phyloP scores from a whole-genome alignment of 1,140 invertebrate species.

The Scylla paramamosain region DNA sequence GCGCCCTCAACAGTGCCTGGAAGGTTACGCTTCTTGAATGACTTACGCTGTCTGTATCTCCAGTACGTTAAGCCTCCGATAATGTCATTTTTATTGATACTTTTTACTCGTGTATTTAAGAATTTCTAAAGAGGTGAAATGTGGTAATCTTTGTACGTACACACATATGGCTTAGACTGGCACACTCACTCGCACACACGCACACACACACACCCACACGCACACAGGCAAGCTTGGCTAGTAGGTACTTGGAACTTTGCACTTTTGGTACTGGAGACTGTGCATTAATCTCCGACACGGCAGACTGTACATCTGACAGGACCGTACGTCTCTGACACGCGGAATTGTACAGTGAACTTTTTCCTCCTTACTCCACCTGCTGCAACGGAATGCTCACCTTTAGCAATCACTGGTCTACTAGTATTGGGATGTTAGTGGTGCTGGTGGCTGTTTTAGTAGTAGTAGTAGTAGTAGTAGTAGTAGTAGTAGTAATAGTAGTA shows the following conservation, averaged over 20 bases:
- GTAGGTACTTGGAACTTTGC: background rate
- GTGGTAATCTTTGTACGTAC: too few species aligned
- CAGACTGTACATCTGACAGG: conserved; percentile 2
- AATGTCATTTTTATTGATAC: too few species aligned
- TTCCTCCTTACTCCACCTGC: background rate
- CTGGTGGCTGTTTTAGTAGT: background rate
- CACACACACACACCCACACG: too few species aligned
- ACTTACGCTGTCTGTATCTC: too few species aligned
- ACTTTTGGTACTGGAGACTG: background rate
- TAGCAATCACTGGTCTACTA: too few species aligned
- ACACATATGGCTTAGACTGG: too few species aligned
- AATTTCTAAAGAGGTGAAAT: too few species aligned
- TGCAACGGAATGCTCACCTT: background rate
- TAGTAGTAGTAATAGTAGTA: background rate
- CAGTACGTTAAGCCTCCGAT: too few species aligned
- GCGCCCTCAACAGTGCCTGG: background rate
- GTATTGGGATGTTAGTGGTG: background rate
- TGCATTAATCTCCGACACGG: background rate
- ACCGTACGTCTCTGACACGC: background rate
- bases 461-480: background rate
- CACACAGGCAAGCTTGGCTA: too few species aligned
- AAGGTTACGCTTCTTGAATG: too few species aligned
- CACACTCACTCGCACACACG: too few species aligned
- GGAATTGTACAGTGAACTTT: background rate
- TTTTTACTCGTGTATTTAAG: too few species aligned